A percentile compares a stretch with the other conserved stretches of the same genome.
Evolutionary conservation across 2,113 vertebrate species (phyloP).

Genomic region (Equus quagga): DNA sequence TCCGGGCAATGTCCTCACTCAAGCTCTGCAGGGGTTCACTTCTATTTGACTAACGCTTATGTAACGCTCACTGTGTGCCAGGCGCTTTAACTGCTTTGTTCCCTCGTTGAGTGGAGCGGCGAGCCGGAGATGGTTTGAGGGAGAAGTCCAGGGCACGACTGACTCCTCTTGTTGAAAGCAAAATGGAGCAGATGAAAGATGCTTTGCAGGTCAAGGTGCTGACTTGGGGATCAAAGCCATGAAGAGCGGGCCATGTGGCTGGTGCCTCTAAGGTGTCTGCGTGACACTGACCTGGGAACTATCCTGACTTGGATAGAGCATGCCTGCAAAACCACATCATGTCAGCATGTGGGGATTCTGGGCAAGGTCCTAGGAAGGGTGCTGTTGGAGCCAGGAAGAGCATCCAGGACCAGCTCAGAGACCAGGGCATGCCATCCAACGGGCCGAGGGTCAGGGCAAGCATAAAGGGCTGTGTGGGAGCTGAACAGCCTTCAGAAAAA

Average conservation of each 20-base stretch:
- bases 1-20: not conserved
- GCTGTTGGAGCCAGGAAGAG: not conserved
- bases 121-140: too few species aligned
- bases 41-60: not conserved
- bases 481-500: not conserved
- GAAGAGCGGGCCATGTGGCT: too few species aligned
- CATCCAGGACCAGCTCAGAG: not conserved
- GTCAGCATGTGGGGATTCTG: not conserved
- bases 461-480: not conserved
- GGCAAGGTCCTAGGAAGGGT: not conserved
- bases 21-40: not conserved
- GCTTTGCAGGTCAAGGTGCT: not conserved
- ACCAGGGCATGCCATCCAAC: not conserved
- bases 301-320: not conserved
- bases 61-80: not conserved
- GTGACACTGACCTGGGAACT: not conserved
- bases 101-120: not conserved
- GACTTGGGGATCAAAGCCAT: not conserved
- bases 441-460: not conserved
- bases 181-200: not conserved
- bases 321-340: not conserved
- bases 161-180: not conserved
- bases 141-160: not conserved
- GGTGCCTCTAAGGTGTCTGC: not conserved
- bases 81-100: not conserved